Conservation (phyloP, 2,888 invertebrate genomes). For the Spilosoma lubricipeda region DNA sequence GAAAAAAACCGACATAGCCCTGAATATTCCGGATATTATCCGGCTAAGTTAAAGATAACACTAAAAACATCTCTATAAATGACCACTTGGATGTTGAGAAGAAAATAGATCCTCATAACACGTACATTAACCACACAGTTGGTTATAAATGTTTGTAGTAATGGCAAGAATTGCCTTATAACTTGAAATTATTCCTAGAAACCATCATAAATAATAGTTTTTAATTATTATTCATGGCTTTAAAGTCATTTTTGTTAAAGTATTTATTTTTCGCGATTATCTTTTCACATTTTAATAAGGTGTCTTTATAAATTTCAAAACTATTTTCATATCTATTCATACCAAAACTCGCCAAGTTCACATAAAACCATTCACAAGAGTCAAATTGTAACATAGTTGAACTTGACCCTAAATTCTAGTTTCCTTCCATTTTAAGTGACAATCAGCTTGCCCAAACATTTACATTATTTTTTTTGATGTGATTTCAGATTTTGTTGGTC, state of each 20-base stretch:
- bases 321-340: neutral
- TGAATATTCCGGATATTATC: neutral
- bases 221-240: neutral
- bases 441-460: neutral
- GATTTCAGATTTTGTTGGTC: neutral
- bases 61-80: neutral
- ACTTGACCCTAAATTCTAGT: slow-evolving; percentile 1
- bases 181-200: neutral
- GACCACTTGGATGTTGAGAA: slow-evolving; percentile 11
- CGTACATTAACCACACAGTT: slow-evolving; percentile 17
- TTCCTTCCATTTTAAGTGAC: neutral
- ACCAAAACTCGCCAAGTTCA: neutral
- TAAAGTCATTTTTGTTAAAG: no score
- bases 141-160: slow-evolving; percentile 37
- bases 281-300: neutral
- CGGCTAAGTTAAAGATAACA: neutral
- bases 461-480: neutral
- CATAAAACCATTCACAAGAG: neutral
- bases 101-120: slow-evolving; percentile 39
- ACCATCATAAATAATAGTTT: neutral
- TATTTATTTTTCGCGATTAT: neutral
- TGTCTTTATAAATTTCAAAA: neutral
- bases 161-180: slow-evolving; percentile 24
- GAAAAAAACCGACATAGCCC: neutral
- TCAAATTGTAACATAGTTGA: neutral